Conservation (phyloP, 2,888 invertebrate genomes). For the Petrolisthes cinctipes region DNA sequence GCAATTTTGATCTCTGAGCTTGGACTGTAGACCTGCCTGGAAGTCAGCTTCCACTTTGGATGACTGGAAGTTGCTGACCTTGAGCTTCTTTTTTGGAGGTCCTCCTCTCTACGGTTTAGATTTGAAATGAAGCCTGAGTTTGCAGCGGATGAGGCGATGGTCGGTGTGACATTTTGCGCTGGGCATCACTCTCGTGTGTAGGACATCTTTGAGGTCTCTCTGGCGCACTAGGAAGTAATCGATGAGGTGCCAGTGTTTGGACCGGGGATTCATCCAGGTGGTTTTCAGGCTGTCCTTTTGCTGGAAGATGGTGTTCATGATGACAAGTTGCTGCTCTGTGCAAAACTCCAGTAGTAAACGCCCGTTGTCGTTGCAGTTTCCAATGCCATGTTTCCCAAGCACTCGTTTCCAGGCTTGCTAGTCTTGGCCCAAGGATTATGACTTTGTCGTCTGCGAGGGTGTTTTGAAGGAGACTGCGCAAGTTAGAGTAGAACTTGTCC, state of each 20-base stretch:
- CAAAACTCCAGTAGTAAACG: background rate
- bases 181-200: too few relatives aligned
- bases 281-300: background rate
- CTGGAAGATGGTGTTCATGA: background rate
- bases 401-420: background rate
- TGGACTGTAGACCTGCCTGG: too few relatives aligned
- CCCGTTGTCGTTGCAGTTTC: background rate
- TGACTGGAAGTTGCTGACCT: background rate
- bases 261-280: background rate
- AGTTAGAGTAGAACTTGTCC: background rate
- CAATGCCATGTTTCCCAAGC: background rate
- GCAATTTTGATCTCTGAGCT: background rate
- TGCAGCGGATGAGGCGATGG: background rate
- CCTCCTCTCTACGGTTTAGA: background rate
- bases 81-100: background rate
- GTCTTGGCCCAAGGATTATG: background rate
- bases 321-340: background rate
- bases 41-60: background rate
- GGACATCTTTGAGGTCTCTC: background rate
- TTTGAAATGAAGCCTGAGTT: background rate
- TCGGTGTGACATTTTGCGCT: too few relatives aligned
- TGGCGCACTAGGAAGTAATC: background rate
- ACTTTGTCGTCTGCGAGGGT: background rate
- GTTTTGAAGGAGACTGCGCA: background rate
- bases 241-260: background rate